Evolutionary conservation across 2,113 vertebrate genomes (phyloP).

Genomic region (Lynx canadensis): DNA sequence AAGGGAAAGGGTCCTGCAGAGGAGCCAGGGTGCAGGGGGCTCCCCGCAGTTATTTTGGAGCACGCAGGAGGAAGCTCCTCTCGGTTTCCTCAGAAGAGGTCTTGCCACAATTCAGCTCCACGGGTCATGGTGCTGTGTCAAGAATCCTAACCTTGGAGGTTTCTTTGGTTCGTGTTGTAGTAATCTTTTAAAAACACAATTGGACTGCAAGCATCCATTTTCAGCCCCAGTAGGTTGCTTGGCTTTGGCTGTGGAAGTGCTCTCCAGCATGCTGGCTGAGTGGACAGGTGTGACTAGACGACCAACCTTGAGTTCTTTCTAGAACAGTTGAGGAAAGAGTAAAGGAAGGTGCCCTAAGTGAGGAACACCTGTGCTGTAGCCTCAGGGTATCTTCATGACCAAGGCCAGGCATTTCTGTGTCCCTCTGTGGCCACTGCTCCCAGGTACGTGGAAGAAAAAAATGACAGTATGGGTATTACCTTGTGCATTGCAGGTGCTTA

Average conservation of each 20-base stretch:
- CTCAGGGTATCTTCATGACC: neutral
- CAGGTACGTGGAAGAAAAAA: neutral
- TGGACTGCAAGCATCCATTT: neutral
- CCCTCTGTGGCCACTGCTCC: neutral
- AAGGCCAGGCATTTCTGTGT: neutral
- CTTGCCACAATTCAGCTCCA: neutral
- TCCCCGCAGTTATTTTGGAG: neutral
- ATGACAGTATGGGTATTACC: rapidly evolving
- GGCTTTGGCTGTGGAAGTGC: neutral
- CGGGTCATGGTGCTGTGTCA: neutral
- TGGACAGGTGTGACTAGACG: neutral
- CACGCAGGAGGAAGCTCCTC: rapidly evolving
- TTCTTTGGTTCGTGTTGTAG: neutral
- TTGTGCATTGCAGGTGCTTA: too few species aligned
- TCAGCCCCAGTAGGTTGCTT: neutral
- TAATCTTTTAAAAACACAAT: neutral
- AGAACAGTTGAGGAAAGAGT: neutral
- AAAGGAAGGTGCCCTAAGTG: neutral
- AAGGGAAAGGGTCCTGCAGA: neutral
- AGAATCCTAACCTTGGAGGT: neutral
- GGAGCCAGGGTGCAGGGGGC: neutral
- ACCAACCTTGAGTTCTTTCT: neutral
- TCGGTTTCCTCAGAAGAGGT: neutral
- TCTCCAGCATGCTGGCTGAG: neutral
- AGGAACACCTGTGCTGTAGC: neutral